Conservation (phyloP, 2,888 invertebrate genomes). For the Dexiosoma caninum region DNA sequence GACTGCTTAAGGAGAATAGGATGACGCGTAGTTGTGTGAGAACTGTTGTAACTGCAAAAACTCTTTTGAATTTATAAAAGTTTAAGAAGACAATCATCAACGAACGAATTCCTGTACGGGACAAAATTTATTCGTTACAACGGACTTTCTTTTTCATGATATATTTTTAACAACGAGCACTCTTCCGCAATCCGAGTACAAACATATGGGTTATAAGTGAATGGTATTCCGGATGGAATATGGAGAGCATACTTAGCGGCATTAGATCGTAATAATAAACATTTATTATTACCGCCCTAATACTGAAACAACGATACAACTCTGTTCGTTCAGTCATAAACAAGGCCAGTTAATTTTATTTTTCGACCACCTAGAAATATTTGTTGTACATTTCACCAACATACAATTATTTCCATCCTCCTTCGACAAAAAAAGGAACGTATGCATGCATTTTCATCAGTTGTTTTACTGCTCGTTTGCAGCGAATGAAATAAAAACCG, state of each 20-base stretch:
- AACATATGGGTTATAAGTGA: no score
- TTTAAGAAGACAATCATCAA: no score
- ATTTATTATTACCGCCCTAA: slow-evolving; percentile 8
- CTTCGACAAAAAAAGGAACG: slow-evolving; percentile 7
- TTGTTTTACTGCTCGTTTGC: slow-evolving; percentile 20
- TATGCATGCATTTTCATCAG: slow-evolving; percentile 40
- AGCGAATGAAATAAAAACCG: not conserved
- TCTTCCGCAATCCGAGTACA: no score
- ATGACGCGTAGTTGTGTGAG: not conserved
- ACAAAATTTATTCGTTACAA: no score
- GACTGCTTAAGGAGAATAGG: slow-evolving; percentile 20
- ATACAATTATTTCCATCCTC: slow-evolving; percentile 45
- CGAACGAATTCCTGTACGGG: no score
- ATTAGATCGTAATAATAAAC: no score
- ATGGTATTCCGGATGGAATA: no score
- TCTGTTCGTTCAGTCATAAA: slow-evolving; percentile 41
- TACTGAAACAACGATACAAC: not conserved
- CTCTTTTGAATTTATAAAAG: not conserved
- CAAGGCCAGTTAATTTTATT: slow-evolving; percentile 57
- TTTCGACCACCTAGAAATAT: slow-evolving; percentile 57
- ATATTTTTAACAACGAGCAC: no score
- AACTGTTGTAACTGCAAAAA: not conserved
- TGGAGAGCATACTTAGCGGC: no score
- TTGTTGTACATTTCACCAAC: slow-evolving; percentile 28
- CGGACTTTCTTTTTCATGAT: no score